Evolutionary conservation across 2,888 invertebrate genomes (phyloP), one percentile per base, ranked within the genome.

Genomic region (Lamellibrachia satsuma): DNA sequence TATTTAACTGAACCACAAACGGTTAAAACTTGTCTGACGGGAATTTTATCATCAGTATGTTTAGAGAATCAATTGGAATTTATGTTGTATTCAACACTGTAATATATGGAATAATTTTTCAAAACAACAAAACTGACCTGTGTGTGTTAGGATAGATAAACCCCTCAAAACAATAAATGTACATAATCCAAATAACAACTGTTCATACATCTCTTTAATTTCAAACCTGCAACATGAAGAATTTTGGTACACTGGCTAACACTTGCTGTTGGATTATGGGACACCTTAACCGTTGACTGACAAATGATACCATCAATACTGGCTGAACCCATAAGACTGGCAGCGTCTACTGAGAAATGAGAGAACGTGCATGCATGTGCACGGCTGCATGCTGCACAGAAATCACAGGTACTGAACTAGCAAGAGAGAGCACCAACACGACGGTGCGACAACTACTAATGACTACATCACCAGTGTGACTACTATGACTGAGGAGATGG

Each of bases 361-460:
- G 75, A 75, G 11, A 75, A 75, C 22, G 75, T 75, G 75, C 75
- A 75, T 75, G 75, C 75, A 22, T 75, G 75, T 75, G 75, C 75
- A 75, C 6, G 75, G 6, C 15, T 22, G 15, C 75, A 75, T 75
- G 75, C 75, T 75, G 75, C 75, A 75, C 75, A 22, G 75, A 75
- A 75, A 6, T 75, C 15, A 75, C 15, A 75, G 0, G 75, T 75
- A 3, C 15, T 22, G 22, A 75, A 75, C 75, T 75, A 75, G 75
- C 39, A 39, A 75, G 75, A 75, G 22, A 75, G 15, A 75, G 75
- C 75, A 75, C 75, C 75, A 75, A 22, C 75, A 75, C 2, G 75
- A 75, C 75, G 75, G 75, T 75, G 75, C 75, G 7, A 75, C 75
- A n/a, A 75, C 75, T 75, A 75, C 75, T 75, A 75, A 75, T 75